These are phyloP conservation scores for Alfaro cultratus DNA, from an alignment of 2,797 vertebrate genomes.

Conservation along the genomic window DNA sequence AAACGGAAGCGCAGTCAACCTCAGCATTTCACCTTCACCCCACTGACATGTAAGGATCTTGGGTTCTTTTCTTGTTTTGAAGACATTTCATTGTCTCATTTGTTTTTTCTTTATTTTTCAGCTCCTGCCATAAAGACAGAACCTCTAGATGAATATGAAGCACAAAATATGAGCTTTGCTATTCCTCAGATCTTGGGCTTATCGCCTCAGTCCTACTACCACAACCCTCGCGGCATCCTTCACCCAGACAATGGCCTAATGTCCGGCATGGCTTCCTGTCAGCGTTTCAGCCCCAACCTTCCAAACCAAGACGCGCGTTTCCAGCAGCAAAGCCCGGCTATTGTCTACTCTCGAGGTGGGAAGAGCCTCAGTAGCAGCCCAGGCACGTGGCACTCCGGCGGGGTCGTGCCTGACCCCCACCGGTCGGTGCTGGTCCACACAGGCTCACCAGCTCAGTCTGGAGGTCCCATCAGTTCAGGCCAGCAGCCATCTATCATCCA, in stretches of 20 bases:
- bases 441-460: conserved; percentile 85
- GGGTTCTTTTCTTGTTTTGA: not conserved
- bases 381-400: conserved; percentile 82
- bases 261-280: conserved; percentile 90
- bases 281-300: conserved; percentile 87
- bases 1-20: conserved; percentile 97
- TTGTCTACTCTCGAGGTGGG: conserved; percentile 87
- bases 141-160: conserved; percentile 93
- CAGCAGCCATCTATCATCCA: conserved; percentile 88
- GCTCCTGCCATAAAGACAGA: conserved; percentile 97
- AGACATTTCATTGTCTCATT: not conserved
- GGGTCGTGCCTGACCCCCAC: conserved; percentile 86
- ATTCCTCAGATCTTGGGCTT: conserved; percentile 88
- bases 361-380: conserved; percentile 86
- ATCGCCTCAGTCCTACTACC: conserved; percentile 89
- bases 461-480: conserved; percentile 63
- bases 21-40: conserved; percentile 94
- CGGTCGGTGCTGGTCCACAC: conserved; percentile 94
- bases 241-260: conserved; percentile 87
- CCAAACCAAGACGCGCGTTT: conserved; percentile 87
- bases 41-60: conserved; percentile 78
- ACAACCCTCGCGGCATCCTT: conserved; percentile 85
- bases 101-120: conserved; percentile 55
- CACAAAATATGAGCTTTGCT: conserved; percentile 86
- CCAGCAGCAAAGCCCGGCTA: conserved; percentile 90